A percentile compares a stretch with the other conserved stretches of the same genome.
These are phyloP conservation scores for Knipowitschia caucasica DNA, from an alignment of 2,797 vertebrate species.

Conservation along the genomic window DNA sequence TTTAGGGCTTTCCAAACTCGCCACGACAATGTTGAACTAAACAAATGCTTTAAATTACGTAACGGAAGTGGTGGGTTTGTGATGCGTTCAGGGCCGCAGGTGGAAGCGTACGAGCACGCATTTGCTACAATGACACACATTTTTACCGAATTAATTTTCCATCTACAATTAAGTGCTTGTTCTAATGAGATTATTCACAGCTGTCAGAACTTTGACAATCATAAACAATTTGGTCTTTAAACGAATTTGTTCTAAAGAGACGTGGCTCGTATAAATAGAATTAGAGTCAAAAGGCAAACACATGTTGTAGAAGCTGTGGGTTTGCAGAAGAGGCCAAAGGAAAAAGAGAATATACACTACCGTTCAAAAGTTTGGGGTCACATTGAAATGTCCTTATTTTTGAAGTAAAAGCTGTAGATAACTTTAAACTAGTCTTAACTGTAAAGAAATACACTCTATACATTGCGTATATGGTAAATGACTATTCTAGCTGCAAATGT, in stretches of 20 bases:
- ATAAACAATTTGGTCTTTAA: background rate
- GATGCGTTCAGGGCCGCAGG: background rate
- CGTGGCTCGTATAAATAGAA: background rate
- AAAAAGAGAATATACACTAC: too few species aligned
- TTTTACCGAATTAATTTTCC: background rate
- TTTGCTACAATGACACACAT: background rate
- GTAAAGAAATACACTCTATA: too few species aligned
- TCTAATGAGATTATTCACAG: background rate
- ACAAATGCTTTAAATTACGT: background rate
- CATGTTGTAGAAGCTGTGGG: too few species aligned
- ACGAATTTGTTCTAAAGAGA: background rate
- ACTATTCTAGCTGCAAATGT: too few species aligned
- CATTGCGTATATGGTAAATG: too few species aligned
- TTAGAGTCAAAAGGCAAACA: too few species aligned
- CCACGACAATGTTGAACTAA: background rate
- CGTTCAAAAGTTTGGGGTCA: too few species aligned
- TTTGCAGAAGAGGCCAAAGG: too few species aligned
- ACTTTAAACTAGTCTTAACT: too few species aligned
- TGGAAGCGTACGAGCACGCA: background rate
- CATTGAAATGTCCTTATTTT: too few species aligned
- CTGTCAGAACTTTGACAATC: background rate
- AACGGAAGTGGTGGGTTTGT: background rate
- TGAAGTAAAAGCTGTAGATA: too few species aligned
- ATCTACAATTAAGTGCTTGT: background rate
- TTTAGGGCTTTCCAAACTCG: slow-evolving; percentile 13